These are phyloP conservation scores for Conus canariensis DNA, from an alignment of 2,888 invertebrate species.

Conservation along the genomic window DNA sequence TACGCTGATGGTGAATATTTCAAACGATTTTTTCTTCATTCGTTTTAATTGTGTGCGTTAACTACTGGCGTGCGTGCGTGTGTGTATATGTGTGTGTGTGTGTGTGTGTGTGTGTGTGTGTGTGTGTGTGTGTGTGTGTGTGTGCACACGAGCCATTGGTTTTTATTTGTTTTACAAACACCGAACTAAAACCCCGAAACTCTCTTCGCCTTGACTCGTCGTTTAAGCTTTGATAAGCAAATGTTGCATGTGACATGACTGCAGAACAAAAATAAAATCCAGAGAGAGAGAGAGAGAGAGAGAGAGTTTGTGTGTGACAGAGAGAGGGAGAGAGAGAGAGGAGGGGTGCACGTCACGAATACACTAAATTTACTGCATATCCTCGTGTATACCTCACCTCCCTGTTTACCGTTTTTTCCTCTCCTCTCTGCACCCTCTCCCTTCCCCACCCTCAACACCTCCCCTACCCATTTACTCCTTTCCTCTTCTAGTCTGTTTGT, in stretches of 20 bases:
- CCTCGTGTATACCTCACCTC: conserved; percentile 13
- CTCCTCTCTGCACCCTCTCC: not conserved
- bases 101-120: not conserved
- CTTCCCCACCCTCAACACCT: not conserved
- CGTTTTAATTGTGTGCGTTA: too few species aligned
- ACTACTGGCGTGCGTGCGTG: not conserved
- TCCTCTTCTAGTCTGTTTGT: not conserved
- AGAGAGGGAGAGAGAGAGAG: not conserved
- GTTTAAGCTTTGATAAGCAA: too few species aligned
- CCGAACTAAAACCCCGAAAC: too few species aligned
- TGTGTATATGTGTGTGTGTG: not conserved
- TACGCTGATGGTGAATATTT: too few species aligned
- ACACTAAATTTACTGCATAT: not conserved
- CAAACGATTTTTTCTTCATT: too few species aligned
- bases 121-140: not conserved
- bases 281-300: not conserved
- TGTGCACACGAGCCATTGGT: not conserved
- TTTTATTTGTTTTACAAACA: too few species aligned
- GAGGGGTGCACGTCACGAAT: not conserved
- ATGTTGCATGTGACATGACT: too few species aligned
- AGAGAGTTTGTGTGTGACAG: not conserved
- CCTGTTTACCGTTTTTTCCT: not conserved
- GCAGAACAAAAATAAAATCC: too few species aligned
- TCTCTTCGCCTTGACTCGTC: too few species aligned
- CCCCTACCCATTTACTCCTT: not conserved